Percentiles rank a stretch among this genome's conserved stretches.
phyloP scores from a whole-genome alignment of 2,113 vertebrate species.

The Corydoras maculifer region DNA sequence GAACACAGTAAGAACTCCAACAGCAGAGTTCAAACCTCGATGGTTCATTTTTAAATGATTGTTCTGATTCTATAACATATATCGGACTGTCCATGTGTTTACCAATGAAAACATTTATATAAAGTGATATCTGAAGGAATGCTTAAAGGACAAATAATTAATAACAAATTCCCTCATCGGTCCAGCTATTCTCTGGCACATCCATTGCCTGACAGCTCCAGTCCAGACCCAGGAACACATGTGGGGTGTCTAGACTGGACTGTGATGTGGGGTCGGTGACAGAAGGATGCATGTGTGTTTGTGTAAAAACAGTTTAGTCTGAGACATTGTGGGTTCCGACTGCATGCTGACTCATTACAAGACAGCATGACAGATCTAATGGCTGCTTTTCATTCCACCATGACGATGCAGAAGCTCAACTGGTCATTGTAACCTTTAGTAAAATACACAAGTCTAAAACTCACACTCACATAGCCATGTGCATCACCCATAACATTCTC shows the following conservation, averaged over 20 bases:
- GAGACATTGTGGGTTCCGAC: conserved; percentile 44
- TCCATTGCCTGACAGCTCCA: conserved; percentile 6
- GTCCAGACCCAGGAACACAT: conserved; percentile 23
- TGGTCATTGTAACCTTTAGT: not conserved
- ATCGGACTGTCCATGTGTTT: no score
- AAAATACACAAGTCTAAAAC: conserved; percentile 1
- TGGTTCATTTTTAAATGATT: conserved; percentile 47
- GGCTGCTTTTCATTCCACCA: conserved; percentile 12
- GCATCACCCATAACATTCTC: not conserved
- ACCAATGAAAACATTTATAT: no score
- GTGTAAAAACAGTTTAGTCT: conserved; percentile 48
- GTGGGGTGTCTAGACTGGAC: conserved; percentile 39
- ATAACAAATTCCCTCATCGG: no score
- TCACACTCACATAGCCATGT: conserved; percentile 3
- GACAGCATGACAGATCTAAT: conserved; percentile 39
- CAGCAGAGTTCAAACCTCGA: conserved; percentile 32
- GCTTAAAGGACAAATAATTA: no score
- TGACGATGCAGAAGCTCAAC: not conserved
- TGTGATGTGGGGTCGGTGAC: conserved; percentile 36
- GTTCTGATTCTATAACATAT: conserved; percentile 15
- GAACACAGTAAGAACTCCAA: conserved; percentile 44
- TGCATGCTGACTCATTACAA: conserved; percentile 48
- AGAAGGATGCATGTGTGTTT: conserved; percentile 33
- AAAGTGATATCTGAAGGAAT: no score
- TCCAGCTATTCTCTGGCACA: not conserved